phyloP scores from a whole-genome alignment of 2,888 invertebrate species.

The Cephus sareptanus region DNA sequence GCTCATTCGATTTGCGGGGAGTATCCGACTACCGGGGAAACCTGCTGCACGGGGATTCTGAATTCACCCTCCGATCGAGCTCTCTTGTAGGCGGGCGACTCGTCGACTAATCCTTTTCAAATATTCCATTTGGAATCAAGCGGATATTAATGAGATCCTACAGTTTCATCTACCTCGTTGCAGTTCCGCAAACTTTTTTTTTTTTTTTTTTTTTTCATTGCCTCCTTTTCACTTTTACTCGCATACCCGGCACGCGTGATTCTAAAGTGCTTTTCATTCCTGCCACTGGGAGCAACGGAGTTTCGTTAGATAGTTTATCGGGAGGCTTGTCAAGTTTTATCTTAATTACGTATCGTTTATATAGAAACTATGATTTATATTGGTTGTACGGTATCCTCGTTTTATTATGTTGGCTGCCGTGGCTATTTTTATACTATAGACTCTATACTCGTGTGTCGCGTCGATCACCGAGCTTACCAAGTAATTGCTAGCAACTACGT shows the following conservation, averaged over 20 bases:
- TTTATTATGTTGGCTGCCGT: too few species aligned
- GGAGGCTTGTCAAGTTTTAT: slow-evolving; percentile 33
- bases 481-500: too few species aligned
- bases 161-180: not conserved
- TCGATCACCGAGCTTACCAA: too few species aligned
- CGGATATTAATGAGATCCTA: slow-evolving; percentile 48
- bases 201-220: not conserved
- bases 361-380: too few species aligned
- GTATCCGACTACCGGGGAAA: slow-evolving; percentile 6
- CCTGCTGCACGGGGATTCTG: not conserved
- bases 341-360: slow-evolving; percentile 41
- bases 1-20: slow-evolving; percentile 52
- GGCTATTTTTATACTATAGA: too few species aligned
- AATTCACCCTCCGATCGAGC: not conserved
- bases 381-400: too few species aligned
- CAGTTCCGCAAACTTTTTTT: not conserved
- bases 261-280: not conserved
- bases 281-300: too few species aligned
- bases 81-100: slow-evolving; percentile 28
- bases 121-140: slow-evolving; percentile 47
- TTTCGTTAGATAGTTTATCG: slow-evolving; percentile 29
- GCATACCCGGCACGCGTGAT: not conserved
- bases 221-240: not conserved
- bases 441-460: too few species aligned
- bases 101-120: slow-evolving; percentile 45